Conservation (phyloP, 2,888 invertebrate genomes). For the Fissipunctia ypsillon region DNA sequence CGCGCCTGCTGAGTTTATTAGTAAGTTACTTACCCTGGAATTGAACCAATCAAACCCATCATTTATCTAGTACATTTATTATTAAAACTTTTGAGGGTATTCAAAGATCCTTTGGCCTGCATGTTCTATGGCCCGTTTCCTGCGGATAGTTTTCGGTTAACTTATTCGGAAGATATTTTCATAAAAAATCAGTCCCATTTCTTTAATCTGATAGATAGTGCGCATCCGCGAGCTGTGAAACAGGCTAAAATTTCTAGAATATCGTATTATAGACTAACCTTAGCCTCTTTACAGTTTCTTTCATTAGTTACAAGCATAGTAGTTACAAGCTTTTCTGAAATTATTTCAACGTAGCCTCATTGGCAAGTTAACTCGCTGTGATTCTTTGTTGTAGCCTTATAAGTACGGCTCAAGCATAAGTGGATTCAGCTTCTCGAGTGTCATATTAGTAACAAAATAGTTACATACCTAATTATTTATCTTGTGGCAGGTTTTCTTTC, state of each 20-base stretch:
- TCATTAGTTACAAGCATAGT: too few relatives aligned
- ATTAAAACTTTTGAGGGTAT: background rate
- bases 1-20: slow-evolving; percentile 84
- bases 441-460: background rate
- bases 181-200: background rate
- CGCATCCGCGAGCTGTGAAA: background rate
- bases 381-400: slow-evolving; percentile 26
- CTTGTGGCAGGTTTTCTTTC: background rate
- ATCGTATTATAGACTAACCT: background rate
- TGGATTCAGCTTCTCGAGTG: slow-evolving; percentile 39
- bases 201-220: background rate
- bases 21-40: slow-evolving; percentile 70
- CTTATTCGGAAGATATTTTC: background rate
- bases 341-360: background rate
- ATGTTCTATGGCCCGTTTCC: background rate
- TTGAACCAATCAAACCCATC: background rate
- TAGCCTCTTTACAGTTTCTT: background rate
- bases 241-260: background rate
- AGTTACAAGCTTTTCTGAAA: slow-evolving; percentile 7
- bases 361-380: background rate
- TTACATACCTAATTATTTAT: background rate
- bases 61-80: background rate
- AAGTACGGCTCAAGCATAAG: slow-evolving; percentile 32
- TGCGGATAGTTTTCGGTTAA: background rate
- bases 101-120: background rate